phyloP scores from a whole-genome alignment of 2,888 invertebrate species.

The Smittia sp. region DNA sequence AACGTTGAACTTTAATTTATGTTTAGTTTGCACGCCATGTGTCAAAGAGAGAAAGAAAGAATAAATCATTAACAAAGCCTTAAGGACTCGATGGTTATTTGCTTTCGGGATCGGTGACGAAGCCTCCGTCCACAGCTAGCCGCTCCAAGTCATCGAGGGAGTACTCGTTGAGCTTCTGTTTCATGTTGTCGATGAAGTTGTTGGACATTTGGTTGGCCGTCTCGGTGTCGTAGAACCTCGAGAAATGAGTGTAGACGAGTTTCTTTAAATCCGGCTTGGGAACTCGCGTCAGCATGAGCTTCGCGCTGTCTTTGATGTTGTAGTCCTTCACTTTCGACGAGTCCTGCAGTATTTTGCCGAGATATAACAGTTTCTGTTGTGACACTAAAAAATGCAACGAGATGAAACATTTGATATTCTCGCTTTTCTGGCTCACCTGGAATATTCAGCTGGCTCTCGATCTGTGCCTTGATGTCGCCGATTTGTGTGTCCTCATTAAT shows the following conservation, averaged over 20 bases:
- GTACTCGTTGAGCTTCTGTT: background rate
- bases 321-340: background rate
- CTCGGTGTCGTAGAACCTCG: background rate
- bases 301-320: background rate
- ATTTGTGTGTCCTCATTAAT: background rate
- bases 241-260: background rate
- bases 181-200: constrained; percentile 8
- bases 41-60: background rate
- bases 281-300: constrained; percentile 11
- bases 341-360: background rate
- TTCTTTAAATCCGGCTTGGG: constrained; percentile 11
- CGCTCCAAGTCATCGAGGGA: constrained; percentile 12
- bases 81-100: background rate
- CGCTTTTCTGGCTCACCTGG: background rate
- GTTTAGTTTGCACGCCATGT: background rate
- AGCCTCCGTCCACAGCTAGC: background rate
- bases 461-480: background rate
- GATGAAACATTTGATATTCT: too few relatives aligned
- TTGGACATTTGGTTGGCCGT: background rate
- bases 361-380: background rate
- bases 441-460: background rate
- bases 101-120: background rate
- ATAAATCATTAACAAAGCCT: background rate
- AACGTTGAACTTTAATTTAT: background rate
- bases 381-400: background rate